Percentiles rank a stretch among this genome's conserved stretches.
These are phyloP conservation scores for Haliclystus octoradiatus DNA, from an alignment of 30 jellyfish, hydroid and myxozoan genomes.

Conservation along the genomic window DNA sequence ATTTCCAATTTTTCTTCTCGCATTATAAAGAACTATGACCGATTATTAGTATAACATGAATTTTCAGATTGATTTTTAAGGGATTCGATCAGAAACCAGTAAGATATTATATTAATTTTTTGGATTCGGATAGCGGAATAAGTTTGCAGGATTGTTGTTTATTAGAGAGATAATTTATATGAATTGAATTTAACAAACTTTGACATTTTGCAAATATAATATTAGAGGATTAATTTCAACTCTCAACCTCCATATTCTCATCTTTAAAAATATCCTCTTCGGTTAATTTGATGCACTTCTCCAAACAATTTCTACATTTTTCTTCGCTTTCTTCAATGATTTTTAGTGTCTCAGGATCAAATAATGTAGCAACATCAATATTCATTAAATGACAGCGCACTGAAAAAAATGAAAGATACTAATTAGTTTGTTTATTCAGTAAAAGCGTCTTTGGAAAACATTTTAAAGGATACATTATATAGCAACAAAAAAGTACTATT, in stretches of 20 bases:
- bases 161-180: too few relatives aligned
- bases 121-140: too few relatives aligned
- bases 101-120: too few relatives aligned
- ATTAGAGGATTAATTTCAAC: neutral
- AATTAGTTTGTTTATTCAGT: neutral
- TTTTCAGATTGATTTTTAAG: too few relatives aligned
- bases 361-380: slow-evolving; percentile 31
- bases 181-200: too few relatives aligned
- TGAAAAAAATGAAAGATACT: slow-evolving; percentile 2
- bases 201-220: too few relatives aligned
- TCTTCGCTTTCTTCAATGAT: slow-evolving; percentile 33
- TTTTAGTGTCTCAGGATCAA: slow-evolving; percentile 37
- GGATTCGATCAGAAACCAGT: too few relatives aligned
- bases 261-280: neutral
- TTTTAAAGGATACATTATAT: slow-evolving; percentile 15
- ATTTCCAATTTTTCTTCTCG: too few relatives aligned
- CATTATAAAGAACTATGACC: too few relatives aligned
- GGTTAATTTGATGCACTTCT: slow-evolving; percentile 10
- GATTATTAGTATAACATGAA: too few relatives aligned
- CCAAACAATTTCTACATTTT: slow-evolving; percentile 26
- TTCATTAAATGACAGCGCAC: slow-evolving; percentile 36
- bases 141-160: too few relatives aligned
- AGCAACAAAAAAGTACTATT: too few relatives aligned
- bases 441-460: neutral
- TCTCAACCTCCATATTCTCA: neutral